Evolutionary conservation across 1,140 invertebrate species (phyloP), one percentile per base, ranked within the genome.

Genomic region (Nephotettix cincticeps): DNA sequence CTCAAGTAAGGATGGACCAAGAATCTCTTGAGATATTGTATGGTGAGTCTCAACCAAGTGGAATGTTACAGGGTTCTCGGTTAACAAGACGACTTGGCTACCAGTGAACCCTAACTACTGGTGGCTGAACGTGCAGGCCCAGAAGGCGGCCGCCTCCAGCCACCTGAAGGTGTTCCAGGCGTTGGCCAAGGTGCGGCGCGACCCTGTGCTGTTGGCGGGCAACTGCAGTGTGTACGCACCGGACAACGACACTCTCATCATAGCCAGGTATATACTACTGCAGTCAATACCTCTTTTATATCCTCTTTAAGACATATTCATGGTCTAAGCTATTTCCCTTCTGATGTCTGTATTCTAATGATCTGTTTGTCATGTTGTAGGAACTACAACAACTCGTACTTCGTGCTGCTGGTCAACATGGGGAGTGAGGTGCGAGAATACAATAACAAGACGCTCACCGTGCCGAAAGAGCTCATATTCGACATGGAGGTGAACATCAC

Each of bases 1-100:
- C n/a, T n/a, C n/a, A n/a, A n/a, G n/a, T n/a, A n/a, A n/a, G n/a
- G n/a, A n/a, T n/a, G n/a, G n/a, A n/a, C n/a, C n/a, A n/a, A n/a
- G n/a, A n/a, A n/a, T n/a, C n/a, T n/a, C n/a, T n/a, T n/a, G n/a
- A n/a, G n/a, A n/a, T n/a, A n/a, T n/a, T n/a, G n/a, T n/a, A n/a
- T n/a, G n/a, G n/a, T n/a, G n/a, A n/a, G n/a, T n/a, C n/a, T n/a
- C n/a, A n/a, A n/a, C n/a, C n/a, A n/a, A n/a, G n/a, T n/a, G n/a
- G n/a, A n/a, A 40, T 32, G 27, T 27, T 51, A 6, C 58, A 85
- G 87, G 88, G 71, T 92, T 92, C 76, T 87, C 88, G 0, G 85
- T 79, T 9, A 76, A 82, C 0, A 83, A 76, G 0, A 86, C 82
- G 9, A 87, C 90, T 0, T 94, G 91, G 90, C 77, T 93, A 14